Evolutionary conservation across 1,140 invertebrate genomes (phyloP).

Genomic region (Drosophila murphyi): DNA sequence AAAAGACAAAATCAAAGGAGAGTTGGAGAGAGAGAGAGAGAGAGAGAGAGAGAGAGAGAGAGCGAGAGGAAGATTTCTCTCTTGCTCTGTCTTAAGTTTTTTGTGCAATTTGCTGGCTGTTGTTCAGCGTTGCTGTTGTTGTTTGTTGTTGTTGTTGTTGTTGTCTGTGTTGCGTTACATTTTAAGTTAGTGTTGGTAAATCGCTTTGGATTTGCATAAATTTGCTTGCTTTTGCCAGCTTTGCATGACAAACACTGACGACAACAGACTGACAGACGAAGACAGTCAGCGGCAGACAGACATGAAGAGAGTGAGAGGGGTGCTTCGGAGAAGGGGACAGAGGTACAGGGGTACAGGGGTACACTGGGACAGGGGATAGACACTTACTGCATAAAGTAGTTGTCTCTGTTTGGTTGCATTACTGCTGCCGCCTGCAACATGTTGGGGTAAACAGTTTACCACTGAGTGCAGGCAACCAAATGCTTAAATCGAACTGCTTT

Average conservation of each 20-base stretch:
- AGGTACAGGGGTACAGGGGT: not conserved
- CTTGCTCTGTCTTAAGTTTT: conserved; percentile 69
- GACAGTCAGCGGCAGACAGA: not conserved
- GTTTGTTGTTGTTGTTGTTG: conserved; percentile 8
- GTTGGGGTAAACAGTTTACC: no score
- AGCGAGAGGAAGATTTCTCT: not conserved
- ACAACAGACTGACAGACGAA: conserved; percentile 41
- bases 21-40: not conserved
- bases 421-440: conserved; percentile 3
- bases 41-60: no score
- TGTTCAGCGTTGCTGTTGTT: conserved; percentile 13
- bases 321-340: not conserved
- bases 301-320: not conserved
- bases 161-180: conserved; percentile 60
- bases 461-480: no score
- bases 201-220: conserved; percentile 82
- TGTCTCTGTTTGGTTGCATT: conserved; percentile 22
- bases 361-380: not conserved
- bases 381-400: conserved; percentile 6
- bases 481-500: no score
- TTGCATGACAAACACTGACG: conserved; percentile 56
- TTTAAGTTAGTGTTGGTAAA: conserved; percentile 80
- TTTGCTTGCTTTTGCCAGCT: conserved; percentile 67
- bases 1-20: conserved; percentile 53
- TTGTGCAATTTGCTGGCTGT: conserved; percentile 72